These are phyloP conservation scores for Morinoia aosen DNA, from an alignment of 2,888 invertebrate genomes.

Conservation along the genomic window DNA sequence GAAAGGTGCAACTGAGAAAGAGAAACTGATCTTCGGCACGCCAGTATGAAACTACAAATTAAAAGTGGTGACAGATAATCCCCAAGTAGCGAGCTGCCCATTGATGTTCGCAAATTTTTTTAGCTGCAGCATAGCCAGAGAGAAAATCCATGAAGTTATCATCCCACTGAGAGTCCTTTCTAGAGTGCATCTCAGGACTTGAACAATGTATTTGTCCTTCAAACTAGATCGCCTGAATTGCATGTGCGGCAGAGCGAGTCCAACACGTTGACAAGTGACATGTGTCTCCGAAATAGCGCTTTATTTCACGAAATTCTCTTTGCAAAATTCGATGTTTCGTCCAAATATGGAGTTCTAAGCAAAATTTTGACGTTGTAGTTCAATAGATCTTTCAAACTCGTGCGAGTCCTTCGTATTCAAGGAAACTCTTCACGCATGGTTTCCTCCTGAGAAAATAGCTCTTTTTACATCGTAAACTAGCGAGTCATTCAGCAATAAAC, in stretches of 20 bases:
- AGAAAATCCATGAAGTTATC: background rate
- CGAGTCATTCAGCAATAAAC: slow-evolving; percentile 20
- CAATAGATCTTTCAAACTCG: slow-evolving; percentile 21
- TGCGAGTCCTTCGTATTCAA: slow-evolving; percentile 9
- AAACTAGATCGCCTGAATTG: background rate
- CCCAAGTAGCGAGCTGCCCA: background rate
- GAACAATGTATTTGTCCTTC: background rate
- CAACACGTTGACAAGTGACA: background rate
- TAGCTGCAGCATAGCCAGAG: background rate
- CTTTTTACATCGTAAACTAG: slow-evolving; percentile 40
- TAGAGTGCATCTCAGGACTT: background rate
- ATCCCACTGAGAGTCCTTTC: background rate
- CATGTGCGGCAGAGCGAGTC: background rate
- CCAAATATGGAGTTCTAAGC: background rate
- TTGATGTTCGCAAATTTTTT: background rate
- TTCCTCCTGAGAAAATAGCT: slow-evolving; percentile 32
- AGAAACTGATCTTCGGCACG: no score
- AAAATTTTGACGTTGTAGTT: background rate
- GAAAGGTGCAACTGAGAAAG: no score
- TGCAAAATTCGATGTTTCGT: background rate
- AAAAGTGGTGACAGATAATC: no score
- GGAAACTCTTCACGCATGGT: slow-evolving; percentile 7
- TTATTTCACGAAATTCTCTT: background rate
- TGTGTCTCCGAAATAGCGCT: background rate
- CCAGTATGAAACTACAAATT: no score